Percentiles rank a stretch among this genome's conserved stretches.
phyloP scores from a whole-genome alignment of 1,140 invertebrate genomes.

The Cecropterus lyciades region DNA sequence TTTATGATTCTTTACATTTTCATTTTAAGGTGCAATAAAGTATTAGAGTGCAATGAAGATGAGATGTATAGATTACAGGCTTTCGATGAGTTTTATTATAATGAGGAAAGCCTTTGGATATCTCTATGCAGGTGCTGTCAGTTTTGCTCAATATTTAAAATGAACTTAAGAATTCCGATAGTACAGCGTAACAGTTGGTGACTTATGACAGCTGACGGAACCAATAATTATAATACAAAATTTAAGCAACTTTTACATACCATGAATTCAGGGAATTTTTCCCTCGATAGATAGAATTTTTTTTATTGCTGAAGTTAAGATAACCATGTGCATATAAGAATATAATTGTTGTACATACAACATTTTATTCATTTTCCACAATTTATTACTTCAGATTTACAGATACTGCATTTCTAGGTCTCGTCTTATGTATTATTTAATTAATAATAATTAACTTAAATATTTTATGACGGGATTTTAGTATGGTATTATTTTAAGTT shows the following conservation, averaged over 20 bases:
- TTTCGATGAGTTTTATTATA: conserved; percentile 14
- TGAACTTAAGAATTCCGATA: neutral
- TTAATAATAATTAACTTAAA: conserved; percentile 11
- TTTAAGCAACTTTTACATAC: neutral
- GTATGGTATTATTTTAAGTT: conserved; percentile 47
- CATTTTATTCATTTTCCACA: neutral
- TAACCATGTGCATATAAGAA: too few species aligned
- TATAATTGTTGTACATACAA: too few species aligned
- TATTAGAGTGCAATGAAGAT: neutral
- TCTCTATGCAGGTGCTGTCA: conserved; percentile 12
- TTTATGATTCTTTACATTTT: neutral
- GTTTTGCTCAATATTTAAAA: conserved; percentile 27
- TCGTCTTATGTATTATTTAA: conserved; percentile 11
- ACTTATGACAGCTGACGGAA: neutral
- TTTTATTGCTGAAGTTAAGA: too few species aligned
- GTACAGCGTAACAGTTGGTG: conserved; percentile 5
- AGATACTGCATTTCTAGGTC: neutral
- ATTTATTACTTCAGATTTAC: conserved; percentile 3
- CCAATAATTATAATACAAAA: neutral
- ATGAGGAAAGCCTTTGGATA: conserved; percentile 15
- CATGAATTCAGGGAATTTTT: too few species aligned
- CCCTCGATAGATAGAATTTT: too few species aligned
- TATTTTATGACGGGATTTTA: conserved; percentile 40
- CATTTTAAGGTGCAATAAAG: conserved; percentile 1
- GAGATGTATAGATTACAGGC: neutral